Conservation (phyloP, 2,113 vertebrate species). For the Apaloderma vittatum region DNA sequence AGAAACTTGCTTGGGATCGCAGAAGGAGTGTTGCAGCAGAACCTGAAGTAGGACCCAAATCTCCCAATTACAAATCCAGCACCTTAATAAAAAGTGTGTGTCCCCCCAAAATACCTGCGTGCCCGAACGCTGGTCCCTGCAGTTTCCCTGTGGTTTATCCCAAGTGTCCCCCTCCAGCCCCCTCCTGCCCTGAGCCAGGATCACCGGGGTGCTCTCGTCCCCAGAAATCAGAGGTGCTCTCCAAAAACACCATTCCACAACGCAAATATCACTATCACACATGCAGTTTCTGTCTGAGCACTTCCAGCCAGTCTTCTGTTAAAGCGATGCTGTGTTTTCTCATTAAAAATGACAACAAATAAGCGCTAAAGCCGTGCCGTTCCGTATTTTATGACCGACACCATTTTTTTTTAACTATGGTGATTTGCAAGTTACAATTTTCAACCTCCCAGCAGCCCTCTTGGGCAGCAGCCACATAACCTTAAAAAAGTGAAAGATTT, state of each 20-base stretch:
- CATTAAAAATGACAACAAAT: neutral
- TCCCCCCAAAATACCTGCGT: accelerated
- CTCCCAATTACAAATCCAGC: neutral
- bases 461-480: neutral
- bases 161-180: neutral
- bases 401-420: neutral
- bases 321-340: neutral
- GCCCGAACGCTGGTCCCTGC: neutral
- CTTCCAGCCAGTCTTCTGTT: neutral
- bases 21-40: neutral
- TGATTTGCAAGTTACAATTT: slow-evolving; percentile 3
- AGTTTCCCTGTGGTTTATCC: neutral
- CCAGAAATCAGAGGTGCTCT: neutral
- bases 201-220: neutral
- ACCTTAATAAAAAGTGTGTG: neutral
- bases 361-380: neutral
- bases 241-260: neutral
- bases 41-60: neutral
- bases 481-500: neutral
- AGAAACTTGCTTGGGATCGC: neutral
- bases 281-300: neutral
- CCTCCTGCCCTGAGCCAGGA: neutral
- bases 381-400: neutral
- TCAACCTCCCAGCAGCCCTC: neutral
- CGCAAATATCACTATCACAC: neutral